Percentiles rank a stretch among this genome's conserved stretches.
These are phyloP conservation scores for Rallus crepitans DNA, from an alignment of 2,797 vertebrate genomes.

Conservation along the genomic window DNA sequence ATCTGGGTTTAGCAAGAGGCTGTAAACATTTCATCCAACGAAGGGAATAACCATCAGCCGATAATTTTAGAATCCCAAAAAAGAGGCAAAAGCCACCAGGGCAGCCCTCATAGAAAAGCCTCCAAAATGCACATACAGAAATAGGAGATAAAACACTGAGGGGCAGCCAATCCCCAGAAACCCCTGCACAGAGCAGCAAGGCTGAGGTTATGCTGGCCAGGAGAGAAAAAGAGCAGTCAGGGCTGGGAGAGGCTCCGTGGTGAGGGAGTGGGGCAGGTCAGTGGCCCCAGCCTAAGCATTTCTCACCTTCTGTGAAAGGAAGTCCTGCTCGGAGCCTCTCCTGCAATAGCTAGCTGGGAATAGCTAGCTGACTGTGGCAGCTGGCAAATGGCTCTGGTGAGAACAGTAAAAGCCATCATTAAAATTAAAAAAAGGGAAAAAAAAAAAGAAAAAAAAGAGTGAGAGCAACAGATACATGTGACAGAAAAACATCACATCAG, in stretches of 20 bases:
- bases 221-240: neutral
- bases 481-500: neutral
- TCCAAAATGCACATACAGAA: neutral
- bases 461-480: conserved; percentile 29
- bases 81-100: conserved; percentile 7
- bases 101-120: conserved; percentile 1
- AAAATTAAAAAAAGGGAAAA: neutral
- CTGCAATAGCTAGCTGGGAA: too few relatives aligned
- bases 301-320: neutral
- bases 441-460: neutral
- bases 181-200: neutral
- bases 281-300: neutral
- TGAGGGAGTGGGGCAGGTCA: neutral
- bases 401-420: neutral
- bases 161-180: neutral
- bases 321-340: neutral
- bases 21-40: neutral
- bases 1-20: neutral
- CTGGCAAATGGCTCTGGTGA: conserved; percentile 40
- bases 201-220: neutral
- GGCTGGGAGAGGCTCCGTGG: accelerated
- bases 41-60: neutral
- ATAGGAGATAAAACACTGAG: neutral
- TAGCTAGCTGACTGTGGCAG: neutral
- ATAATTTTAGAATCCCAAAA: conserved; percentile 45